Evolutionary conservation across 2,888 invertebrate genomes (phyloP), one percentile per base, ranked within the genome.

Genomic region (Aproaerema taeniolella): DNA sequence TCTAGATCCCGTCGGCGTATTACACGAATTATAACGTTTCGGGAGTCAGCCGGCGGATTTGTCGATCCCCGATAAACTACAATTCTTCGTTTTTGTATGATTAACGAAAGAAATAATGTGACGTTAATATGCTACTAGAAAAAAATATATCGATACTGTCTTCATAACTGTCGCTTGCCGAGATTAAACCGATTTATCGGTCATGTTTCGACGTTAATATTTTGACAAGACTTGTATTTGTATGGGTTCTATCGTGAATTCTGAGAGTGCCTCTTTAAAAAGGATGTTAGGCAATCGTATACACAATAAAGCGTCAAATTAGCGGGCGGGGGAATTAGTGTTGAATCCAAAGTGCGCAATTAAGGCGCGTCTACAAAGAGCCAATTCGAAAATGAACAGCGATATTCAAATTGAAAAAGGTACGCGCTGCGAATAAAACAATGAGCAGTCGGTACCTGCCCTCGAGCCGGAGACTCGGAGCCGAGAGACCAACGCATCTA

Each of bases 361-460:
- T 83, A 81, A 73, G 67, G 68, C 67, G 65, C 74, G 72, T 75
- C 79, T 76, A 80, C 80, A 76, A 72, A 76, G 75, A 74, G 74
- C 73, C 74, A 71, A 79, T 79, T 73, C 72, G 73, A 79, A 80
- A 82, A 82, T 79, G 78, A 81, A 79, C 79, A 75, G 73, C 77
- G 76, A 74, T 81, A 79, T 83, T 85, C 77, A 82, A 83, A 85
- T 85, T 83, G 80, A 78, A 82, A 81, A 75, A 73, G 75, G 71
- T 65, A 83, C 85, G 85, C 80, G 78, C 49, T 45, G 53, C 65
- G 85, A 82, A 85, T 85, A 71, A 79, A 73, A 78, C 79, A 76
- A 80, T 76, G 75, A 66, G 70, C 16, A 28, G 20, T 13, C 33
- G 39, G 61, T 60, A 60, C 59, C 64, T 60, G 66, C 61, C 63